Evolutionary conservation across 1,140 invertebrate genomes (phyloP), one percentile per base, ranked within the genome.

Genomic region (Psilanteris sp.): DNA sequence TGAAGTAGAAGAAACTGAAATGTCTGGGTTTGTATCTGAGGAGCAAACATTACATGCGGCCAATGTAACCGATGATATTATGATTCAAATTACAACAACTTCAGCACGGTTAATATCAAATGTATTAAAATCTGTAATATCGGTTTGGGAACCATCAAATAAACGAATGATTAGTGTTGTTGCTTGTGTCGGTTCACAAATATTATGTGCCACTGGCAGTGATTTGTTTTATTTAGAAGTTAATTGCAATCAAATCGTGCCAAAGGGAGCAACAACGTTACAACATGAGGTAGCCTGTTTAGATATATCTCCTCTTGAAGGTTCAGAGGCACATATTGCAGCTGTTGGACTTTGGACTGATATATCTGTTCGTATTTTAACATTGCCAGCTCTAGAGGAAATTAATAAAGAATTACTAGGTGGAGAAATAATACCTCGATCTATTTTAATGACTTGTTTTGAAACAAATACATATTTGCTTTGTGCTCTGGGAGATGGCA

Each of bases 341-440:
- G 96, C 96, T 10, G 95, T 99, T 24, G 98, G 98, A 0, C 89
- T 99, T 10, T 99, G 98, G 98, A 98, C 96, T 5, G 97, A 99
- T 80, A 98, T 99, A 74, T 98, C 97, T 0, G 95, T 96, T 13
- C 89, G 95, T 10, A 92, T 98, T 26, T 89, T 98, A 6, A 90
- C 91, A 2, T 80, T 99, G 36, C 96, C 97, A 0, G 89, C 91
- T 31, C 89, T 98, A 10, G 91, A 93, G 66, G 93, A 94, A 80
- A 90, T 95, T 54, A 93, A 94, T 80, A 95, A 94, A 54, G 96
- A 98, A 89, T 92, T 93, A 82, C 88, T 99, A 0, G 94, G 95
- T 44, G 96, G 97, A 83, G 97, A 99, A 88, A 98, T 99, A 70
- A 97, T 99, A 72, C 97, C 97, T 0, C 91, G 98, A 10, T 99